Conservation (phyloP, 2,113 vertebrate genomes). For the Tyrannus savana region DNA sequence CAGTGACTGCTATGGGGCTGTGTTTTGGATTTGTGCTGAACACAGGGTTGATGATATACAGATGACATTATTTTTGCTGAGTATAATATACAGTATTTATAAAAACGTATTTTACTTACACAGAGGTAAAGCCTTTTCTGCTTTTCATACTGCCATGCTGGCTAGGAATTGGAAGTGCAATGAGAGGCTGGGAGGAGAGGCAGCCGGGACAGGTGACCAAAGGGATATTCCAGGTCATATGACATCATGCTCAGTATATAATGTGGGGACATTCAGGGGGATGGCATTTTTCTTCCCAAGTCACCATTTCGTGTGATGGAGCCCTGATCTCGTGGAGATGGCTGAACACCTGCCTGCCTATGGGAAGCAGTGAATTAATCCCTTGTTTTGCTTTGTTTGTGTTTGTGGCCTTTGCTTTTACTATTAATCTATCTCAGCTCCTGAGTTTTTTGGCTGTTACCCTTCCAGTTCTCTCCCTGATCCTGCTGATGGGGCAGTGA, state of each 20-base stretch:
- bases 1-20: background rate
- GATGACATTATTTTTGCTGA: background rate
- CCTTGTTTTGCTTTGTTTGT: background rate
- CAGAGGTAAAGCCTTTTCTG: background rate
- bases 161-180: background rate
- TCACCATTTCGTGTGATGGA: too few relatives aligned
- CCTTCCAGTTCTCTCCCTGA: background rate
- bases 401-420: background rate
- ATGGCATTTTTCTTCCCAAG: background rate
- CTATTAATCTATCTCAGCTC: background rate
- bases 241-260: accelerated
- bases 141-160: accelerated
- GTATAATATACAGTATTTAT: too few relatives aligned
- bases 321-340: background rate
- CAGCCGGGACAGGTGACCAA: background rate
- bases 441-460: background rate
- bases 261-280: accelerated
- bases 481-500: background rate
- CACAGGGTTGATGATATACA: background rate
- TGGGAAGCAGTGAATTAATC: background rate
- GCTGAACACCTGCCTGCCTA: background rate
- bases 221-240: background rate
- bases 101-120: background rate
- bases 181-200: accelerated
- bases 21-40: background rate